Base-by-base conservation (phyloP, 2,888 invertebrate genomes). In the Tipula lateralis region DNA sequence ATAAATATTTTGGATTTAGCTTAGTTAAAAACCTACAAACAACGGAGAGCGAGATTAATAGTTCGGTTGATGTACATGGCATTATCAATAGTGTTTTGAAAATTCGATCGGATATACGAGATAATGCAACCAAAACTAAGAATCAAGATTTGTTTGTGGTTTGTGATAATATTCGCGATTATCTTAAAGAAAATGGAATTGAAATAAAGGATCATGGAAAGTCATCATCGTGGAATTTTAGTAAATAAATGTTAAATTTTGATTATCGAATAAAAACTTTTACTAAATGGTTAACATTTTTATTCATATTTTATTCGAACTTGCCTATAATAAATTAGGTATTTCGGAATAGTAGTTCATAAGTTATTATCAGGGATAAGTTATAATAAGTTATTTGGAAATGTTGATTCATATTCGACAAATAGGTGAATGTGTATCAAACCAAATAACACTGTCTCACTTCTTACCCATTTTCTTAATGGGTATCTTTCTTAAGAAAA, bases 131-230 rank as follows among this genome's bases (percentile, higher is more conserved):
- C 30, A 87, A 88, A 13, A 89, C 87, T 0, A 94, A 94, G 88
- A 92, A 94, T 88, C 90, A 91, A 36, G 91, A 92, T 80, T 87
- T 95, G 29, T 90, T 95, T 85, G 89, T 88, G 86, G 92, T 93
- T 19, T 95, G 95, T 90, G 96, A 96, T 89, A 88, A 91, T 85
- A 91, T 94, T 4, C 91, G 96, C 86, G 91, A 92, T 87, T 91
- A 93, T 88, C 91, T 95, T 87, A 92, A 92, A 86, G 90, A 91
- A 84, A 91, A 91, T 87, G 94, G 94, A 85, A 91, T 96, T 87
- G 91, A 92, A 88, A 91, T 96, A 84, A 95, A 94, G 90, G 96
- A 95, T 88, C 92, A 91, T 86, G 92, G 91, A 86, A 92, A 92
- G 86, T 90, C 90, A 29, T 91, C 93, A 82, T 92, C 93, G 6